Percentiles rank a stretch among this genome's conserved stretches.
Evolutionary conservation across 1,140 invertebrate genomes (phyloP).

Genomic region (Eulimnadia texana): DNA sequence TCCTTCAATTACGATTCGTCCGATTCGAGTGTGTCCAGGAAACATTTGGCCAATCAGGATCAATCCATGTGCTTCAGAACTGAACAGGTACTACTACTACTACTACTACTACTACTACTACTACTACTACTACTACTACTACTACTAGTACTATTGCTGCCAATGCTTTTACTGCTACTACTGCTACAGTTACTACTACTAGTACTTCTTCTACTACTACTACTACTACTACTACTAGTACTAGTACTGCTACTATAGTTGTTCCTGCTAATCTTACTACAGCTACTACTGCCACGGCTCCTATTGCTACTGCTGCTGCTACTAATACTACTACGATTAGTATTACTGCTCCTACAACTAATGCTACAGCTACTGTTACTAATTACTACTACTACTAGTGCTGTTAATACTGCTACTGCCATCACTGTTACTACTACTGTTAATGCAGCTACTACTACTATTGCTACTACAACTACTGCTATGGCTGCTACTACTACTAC

Average conservation of each 20-base stretch:
- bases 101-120: background rate
- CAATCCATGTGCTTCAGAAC: background rate
- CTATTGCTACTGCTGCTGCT: background rate
- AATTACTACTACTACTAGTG: background rate
- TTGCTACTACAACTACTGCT: background rate
- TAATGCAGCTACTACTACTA: background rate
- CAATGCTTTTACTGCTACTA: background rate
- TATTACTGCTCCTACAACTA: background rate
- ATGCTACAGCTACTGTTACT: background rate
- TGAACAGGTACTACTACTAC: background rate
- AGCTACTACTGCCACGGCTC: background rate
- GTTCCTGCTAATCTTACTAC: too few species aligned
- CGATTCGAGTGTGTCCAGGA: slow-evolving; percentile 26
- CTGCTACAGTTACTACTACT: background rate
- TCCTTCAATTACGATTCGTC: slow-evolving; percentile 55
- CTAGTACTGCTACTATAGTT: background rate
- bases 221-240: background rate
- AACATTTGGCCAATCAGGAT: background rate
- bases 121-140: background rate
- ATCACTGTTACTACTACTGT: background rate
- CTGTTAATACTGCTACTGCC: background rate
- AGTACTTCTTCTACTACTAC: background rate
- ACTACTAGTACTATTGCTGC: background rate
- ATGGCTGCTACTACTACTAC: background rate
- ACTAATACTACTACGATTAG: background rate